Conservation (phyloP, 1,140 invertebrate genomes). For the Cyphomyrmex costatus region DNA sequence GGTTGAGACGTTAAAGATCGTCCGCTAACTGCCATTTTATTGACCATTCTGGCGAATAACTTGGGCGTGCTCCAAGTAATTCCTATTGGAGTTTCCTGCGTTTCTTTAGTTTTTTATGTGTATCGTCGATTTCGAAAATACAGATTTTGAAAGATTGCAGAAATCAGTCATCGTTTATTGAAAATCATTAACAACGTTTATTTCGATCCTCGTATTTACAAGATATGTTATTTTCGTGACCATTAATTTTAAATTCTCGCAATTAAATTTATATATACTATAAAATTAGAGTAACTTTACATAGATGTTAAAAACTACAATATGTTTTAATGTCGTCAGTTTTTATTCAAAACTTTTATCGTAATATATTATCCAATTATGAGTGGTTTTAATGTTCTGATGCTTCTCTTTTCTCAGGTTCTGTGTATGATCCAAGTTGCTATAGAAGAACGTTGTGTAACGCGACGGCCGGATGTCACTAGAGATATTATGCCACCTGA, state of each 20-base stretch:
- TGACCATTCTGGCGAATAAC: slow-evolving; percentile 69
- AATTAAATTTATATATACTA: not conserved
- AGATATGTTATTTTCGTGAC: not conserved
- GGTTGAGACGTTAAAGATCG: slow-evolving; percentile 54
- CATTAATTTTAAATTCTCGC: not conserved
- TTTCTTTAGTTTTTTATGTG: slow-evolving; percentile 31
- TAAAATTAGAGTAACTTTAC: not conserved
- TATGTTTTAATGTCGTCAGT: too few species aligned
- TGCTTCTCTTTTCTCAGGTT: slow-evolving; percentile 81
- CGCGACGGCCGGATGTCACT: slow-evolving; percentile 85
- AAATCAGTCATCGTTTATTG: not conserved
- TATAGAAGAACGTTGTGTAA: slow-evolving; percentile 87
- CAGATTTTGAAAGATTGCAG: not conserved
- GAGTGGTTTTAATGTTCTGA: not conserved
- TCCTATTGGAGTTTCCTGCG: slow-evolving; percentile 38
- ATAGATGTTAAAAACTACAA: slow-evolving; percentile 6
- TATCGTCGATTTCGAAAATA: not conserved
- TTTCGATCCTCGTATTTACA: not conserved
- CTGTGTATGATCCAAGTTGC: slow-evolving; percentile 88
- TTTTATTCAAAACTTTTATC: slow-evolving; percentile 7
- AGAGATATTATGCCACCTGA: slow-evolving; percentile 88
- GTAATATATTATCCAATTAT: not conserved
- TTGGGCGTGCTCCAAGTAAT: not conserved
- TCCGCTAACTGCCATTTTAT: slow-evolving; percentile 77
- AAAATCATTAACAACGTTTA: not conserved